Conservation (phyloP, 2,888 invertebrate species). For the Elmis aenea region DNA sequence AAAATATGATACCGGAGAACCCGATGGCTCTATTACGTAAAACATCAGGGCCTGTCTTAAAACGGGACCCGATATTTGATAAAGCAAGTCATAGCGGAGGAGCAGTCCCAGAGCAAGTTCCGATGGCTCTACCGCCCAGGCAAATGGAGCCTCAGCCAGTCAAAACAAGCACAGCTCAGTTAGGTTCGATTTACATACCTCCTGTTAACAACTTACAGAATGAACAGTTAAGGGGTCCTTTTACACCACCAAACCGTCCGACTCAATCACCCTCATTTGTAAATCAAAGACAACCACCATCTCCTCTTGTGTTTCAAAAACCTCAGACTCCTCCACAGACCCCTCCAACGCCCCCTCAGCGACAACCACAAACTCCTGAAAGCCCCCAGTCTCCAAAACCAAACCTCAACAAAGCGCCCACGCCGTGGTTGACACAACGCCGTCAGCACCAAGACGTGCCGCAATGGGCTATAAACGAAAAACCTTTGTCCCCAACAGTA, state of each 20-base stretch:
- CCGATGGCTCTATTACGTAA: slow-evolving; percentile 66
- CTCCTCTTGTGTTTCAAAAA: slow-evolving; percentile 5
- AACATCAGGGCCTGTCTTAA: slow-evolving; percentile 51
- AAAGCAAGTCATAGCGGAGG: slow-evolving; percentile 19
- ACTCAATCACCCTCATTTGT: slow-evolving; percentile 5
- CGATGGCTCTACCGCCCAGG: slow-evolving; percentile 18
- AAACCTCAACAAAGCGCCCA: slow-evolving; percentile 54
- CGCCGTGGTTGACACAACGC: slow-evolving; percentile 53
- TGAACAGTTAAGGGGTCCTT: slow-evolving; percentile 3
- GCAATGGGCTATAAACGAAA: slow-evolving; percentile 47
- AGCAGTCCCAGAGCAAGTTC: slow-evolving; percentile 43
- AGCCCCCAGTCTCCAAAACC: slow-evolving; percentile 45
- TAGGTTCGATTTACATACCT: slow-evolving; percentile 55
- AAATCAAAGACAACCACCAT: slow-evolving; percentile 9
- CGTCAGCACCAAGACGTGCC: slow-evolving; percentile 48
- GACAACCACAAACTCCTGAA: slow-evolving; percentile 29
- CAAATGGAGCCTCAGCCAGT: slow-evolving; percentile 15
- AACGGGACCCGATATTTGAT: slow-evolving; percentile 41
- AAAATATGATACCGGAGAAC: slow-evolving; percentile 61
- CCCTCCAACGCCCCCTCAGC: slow-evolving; percentile 23
- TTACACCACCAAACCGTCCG: slow-evolving; percentile 8
- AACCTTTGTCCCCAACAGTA: slow-evolving; percentile 15
- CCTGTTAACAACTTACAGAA: slow-evolving; percentile 35
- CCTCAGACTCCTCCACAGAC: slow-evolving; percentile 9
- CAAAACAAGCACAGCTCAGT: slow-evolving; percentile 38